Conservation (phyloP, 2,888 invertebrate genomes). For the Allolobophora icterica region DNA sequence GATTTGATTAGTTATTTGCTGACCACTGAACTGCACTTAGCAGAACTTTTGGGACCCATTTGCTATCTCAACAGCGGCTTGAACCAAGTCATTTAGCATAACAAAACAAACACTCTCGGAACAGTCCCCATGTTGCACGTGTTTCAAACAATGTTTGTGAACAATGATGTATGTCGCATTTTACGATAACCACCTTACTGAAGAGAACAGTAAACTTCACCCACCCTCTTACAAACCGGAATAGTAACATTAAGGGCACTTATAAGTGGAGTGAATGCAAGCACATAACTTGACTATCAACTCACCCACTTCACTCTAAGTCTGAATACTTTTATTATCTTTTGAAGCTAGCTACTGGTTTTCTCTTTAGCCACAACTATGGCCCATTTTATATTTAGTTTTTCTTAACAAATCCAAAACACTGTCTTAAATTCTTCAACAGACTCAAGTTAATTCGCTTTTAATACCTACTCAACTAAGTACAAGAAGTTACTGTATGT, state of each 20-base stretch:
- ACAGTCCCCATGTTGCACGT: neutral
- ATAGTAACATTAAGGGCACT: neutral
- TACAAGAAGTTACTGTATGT: no score
- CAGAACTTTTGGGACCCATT: no score
- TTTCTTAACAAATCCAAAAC: neutral
- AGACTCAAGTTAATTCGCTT: neutral
- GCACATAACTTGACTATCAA: neutral
- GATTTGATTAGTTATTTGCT: no score
- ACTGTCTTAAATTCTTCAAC: neutral
- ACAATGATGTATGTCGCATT: neutral
- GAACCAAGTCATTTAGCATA: neutral
- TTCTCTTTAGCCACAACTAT: neutral
- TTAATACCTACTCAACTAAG: no score
- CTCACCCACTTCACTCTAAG: neutral
- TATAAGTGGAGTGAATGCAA: neutral
- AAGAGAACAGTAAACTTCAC: neutral
- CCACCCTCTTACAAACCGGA: neutral
- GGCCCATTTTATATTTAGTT: neutral
- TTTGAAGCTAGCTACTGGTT: neutral
- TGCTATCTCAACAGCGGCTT: neutral
- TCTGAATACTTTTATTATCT: neutral
- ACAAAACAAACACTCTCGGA: neutral
- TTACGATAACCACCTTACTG: neutral
- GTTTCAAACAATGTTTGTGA: neutral
- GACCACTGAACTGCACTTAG: no score